Conservation (phyloP, 2,113 vertebrate genomes). For the Amphiprion percula region DNA sequence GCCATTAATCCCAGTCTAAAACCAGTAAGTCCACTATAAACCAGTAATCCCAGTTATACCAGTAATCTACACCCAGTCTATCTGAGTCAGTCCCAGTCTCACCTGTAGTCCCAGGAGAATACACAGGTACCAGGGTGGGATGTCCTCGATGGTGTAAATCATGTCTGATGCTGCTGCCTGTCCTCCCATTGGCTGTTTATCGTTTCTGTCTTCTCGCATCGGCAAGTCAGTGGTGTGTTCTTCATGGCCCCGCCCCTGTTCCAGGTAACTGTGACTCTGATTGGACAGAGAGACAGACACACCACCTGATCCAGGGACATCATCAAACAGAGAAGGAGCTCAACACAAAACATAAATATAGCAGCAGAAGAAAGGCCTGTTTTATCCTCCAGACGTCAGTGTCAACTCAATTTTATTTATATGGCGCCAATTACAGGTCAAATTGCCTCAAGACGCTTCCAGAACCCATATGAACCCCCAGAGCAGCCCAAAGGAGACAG, state of each 20-base stretch:
- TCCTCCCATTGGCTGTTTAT: neutral
- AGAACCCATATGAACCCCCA: too few relatives aligned
- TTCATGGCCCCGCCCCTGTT: conserved; percentile 9
- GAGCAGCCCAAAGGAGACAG: too few relatives aligned
- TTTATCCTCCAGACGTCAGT: too few relatives aligned
- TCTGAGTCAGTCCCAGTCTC: neutral
- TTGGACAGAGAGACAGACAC: conserved; percentile 35
- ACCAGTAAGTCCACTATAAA: neutral
- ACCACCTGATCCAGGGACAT: neutral
- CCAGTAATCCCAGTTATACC: neutral
- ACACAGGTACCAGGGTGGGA: conserved; percentile 97
- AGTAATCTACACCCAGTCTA: neutral
- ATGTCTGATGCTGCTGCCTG: conserved; percentile 84
- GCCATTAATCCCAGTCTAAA: neutral
- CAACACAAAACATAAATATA: too few relatives aligned
- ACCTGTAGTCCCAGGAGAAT: conserved; percentile 96
- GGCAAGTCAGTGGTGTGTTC: neutral
- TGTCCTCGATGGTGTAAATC: conserved; percentile 95
- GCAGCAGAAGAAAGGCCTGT: too few relatives aligned
- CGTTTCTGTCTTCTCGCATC: neutral
- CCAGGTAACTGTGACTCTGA: conserved; percentile 45
- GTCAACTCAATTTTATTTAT: too few relatives aligned
- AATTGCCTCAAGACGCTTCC: too few relatives aligned
- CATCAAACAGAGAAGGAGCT: too few relatives aligned
- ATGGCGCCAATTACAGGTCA: too few relatives aligned